Evolutionary conservation across 2,888 invertebrate genomes (phyloP).

Genomic region (Drosophila mettleri): DNA sequence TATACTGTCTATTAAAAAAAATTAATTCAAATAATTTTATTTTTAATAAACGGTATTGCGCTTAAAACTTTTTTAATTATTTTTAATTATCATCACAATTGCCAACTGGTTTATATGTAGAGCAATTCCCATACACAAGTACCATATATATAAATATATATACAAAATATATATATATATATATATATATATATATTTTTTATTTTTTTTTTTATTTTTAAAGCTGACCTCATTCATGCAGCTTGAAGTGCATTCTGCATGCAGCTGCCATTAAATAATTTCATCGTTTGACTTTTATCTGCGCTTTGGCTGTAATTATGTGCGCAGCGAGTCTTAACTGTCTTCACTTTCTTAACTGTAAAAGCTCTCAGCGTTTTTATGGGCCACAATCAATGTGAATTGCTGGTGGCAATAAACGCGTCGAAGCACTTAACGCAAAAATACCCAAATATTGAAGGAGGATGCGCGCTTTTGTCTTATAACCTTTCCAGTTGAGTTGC

Average conservation of each 20-base stretch:
- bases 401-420: conserved; percentile 37
- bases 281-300: conserved; percentile 26
- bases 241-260: neutral
- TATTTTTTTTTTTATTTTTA: too few species aligned
- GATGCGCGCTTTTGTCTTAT: conserved; percentile 40
- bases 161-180: neutral
- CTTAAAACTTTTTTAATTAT: too few species aligned
- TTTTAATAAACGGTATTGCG: too few species aligned
- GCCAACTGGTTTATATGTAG: neutral
- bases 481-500: conserved; percentile 12
- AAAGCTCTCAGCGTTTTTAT: conserved; percentile 61
- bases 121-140: neutral
- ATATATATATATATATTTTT: neutral
- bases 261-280: conserved; percentile 28
- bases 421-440: conserved; percentile 37
- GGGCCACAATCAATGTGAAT: conserved; percentile 60
- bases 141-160: neutral
- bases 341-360: neutral
- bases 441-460: conserved; percentile 35
- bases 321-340: conserved; percentile 26
- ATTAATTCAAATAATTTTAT: too few species aligned
- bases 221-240: conserved; percentile 1
- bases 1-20: too few species aligned
- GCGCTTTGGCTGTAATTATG: conserved; percentile 46
- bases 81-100: too few species aligned